Conservation (phyloP, 1,140 invertebrate species). For the Sitophilus oryzae region DNA sequence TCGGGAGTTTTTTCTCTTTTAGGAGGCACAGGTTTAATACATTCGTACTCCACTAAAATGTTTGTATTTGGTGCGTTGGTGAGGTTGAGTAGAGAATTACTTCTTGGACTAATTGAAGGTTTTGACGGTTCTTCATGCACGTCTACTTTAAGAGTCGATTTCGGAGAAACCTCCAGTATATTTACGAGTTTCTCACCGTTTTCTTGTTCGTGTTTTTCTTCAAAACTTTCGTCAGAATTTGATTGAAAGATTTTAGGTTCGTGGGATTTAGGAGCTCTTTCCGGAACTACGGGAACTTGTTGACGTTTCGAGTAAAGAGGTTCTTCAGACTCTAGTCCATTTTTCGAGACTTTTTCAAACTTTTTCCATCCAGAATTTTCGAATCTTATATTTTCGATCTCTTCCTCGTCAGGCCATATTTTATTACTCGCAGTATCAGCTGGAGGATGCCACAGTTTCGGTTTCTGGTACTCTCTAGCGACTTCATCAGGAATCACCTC, state of each 20-base stretch:
- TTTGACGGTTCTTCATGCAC: background rate
- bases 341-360: background rate
- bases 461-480: conserved; percentile 8
- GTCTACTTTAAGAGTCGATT: background rate
- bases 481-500: conserved; percentile 12
- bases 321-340: conserved; percentile 4
- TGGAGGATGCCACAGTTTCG: background rate
- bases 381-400: conserved; percentile 1
- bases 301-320: background rate
- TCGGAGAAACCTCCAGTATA: background rate
- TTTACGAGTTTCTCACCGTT: background rate
- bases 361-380: conserved; percentile 10
- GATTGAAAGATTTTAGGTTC: background rate
- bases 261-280: conserved; percentile 2
- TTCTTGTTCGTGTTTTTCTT: conserved; percentile 9
- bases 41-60: conserved; percentile 13
- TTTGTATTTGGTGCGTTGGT: background rate
- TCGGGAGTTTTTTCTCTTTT: conserved; percentile 19
- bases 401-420: conserved; percentile 17
- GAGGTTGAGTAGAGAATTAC: background rate
- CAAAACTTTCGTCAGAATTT: background rate
- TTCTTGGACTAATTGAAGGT: background rate
- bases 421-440: conserved; percentile 3
- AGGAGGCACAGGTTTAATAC: conserved; percentile 14
- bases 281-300: conserved; percentile 10